Evolutionary conservation across 2,113 vertebrate genomes (phyloP).

Genomic region (Gallinago media): DNA sequence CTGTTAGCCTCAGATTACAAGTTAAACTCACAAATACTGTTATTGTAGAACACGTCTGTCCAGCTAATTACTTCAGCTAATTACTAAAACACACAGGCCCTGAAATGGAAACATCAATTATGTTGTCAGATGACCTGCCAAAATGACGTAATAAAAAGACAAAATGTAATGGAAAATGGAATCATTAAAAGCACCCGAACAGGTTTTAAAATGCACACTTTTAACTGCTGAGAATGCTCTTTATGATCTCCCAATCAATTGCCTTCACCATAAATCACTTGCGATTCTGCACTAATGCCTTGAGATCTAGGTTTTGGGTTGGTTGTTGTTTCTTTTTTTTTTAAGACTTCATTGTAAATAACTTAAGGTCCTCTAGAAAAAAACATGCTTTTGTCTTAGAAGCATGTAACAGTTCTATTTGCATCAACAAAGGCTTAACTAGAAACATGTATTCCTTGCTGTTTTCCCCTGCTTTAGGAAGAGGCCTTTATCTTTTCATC

Average conservation of each 20-base stretch:
- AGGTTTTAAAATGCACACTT: background rate
- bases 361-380: background rate
- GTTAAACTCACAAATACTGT: background rate
- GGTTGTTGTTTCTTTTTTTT: background rate
- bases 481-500: background rate
- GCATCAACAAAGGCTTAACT: background rate
- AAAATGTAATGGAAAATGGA: background rate
- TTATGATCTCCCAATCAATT: background rate
- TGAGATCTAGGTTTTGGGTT: background rate
- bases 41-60: background rate
- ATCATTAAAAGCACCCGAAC: background rate
- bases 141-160: background rate
- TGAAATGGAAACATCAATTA: conserved; percentile 28
- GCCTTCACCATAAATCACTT: background rate
- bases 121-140: background rate
- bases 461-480: background rate
- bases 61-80: background rate
- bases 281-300: background rate
- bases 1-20: background rate
- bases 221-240: background rate
- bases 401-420: background rate
- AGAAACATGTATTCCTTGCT: background rate
- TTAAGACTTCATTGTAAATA: background rate
- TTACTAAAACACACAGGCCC: background rate
- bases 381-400: background rate